Conservation (phyloP, 92 coral and sea anemone species). For the Epizoanthus illoricatus region DNA sequence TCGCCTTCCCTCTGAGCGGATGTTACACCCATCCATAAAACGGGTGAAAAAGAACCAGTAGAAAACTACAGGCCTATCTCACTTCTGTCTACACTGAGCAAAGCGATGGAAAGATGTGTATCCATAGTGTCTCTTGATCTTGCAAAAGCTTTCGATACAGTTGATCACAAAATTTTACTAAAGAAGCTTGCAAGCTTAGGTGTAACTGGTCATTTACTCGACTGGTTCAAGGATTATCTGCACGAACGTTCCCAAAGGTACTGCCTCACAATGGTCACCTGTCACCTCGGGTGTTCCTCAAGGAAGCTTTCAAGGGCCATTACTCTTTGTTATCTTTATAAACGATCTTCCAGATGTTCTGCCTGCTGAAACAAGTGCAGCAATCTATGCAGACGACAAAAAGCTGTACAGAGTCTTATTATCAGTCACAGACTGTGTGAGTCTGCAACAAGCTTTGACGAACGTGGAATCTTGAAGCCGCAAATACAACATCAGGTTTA, state of each 20-base stretch:
- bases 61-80: slow-evolving; percentile 50
- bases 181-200: neutral
- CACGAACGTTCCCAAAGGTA: slow-evolving; percentile 33
- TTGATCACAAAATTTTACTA: slow-evolving; percentile 12
- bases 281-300: neutral
- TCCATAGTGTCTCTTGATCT: neutral
- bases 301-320: neutral
- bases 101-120: slow-evolving; percentile 33
- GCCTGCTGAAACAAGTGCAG: no score
- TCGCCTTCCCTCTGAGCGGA: slow-evolving; percentile 39
- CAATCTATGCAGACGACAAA: no score
- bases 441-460: no score
- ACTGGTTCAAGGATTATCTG: slow-evolving; percentile 34
- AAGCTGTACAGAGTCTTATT: no score
- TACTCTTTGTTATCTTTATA: no score
- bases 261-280: slow-evolving; percentile 23
- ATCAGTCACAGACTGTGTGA: no score
- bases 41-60: slow-evolving; percentile 35
- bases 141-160: slow-evolving; percentile 24
- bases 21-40: slow-evolving; percentile 37
- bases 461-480: no score
- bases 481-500: no score
- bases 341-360: no score
- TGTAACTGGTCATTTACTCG: neutral
- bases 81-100: slow-evolving; percentile 35